Percentiles rank a stretch among this genome's conserved stretches.
These are phyloP conservation scores for Sebastiscus tertius DNA, from an alignment of 2,797 vertebrate genomes.

Conservation along the genomic window DNA sequence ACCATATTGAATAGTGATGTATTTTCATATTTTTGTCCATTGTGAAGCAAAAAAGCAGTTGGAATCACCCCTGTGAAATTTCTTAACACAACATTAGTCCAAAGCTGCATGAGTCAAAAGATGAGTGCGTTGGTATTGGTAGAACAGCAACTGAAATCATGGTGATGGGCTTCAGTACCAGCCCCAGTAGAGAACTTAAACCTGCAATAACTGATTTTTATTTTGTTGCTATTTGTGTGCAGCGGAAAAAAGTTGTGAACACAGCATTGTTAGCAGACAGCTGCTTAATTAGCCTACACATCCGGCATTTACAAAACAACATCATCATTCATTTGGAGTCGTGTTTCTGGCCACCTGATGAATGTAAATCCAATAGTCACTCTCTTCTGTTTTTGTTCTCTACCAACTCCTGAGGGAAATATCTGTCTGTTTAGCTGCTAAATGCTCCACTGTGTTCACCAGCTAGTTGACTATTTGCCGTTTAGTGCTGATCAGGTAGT, in stretches of 20 bases:
- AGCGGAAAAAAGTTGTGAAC: not conserved
- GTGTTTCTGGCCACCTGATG: not conserved
- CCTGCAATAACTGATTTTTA: not conserved
- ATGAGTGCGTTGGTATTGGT: not conserved
- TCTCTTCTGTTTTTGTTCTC: not conserved
- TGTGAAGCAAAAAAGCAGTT: not conserved
- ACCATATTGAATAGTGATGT: not conserved
- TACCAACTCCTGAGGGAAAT: not conserved
- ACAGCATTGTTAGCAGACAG: not conserved
- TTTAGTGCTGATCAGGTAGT: not conserved
- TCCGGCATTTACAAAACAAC: not conserved
- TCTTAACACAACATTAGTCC: not conserved
- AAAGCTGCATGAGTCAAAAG: not conserved
- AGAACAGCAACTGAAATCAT: not conserved
- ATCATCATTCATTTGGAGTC: constrained; percentile 1
- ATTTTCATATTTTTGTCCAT: constrained; percentile 3
- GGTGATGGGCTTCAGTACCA: not conserved
- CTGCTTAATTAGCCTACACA: not conserved
- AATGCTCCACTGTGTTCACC: not conserved
- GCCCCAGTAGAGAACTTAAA: not conserved
- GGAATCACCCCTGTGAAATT: not conserved
- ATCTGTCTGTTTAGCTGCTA: not conserved
- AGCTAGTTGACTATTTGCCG: not conserved
- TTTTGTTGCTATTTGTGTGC: not conserved
- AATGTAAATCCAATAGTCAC: not conserved